phyloP scores from a whole-genome alignment of 2,797 vertebrate species.

The Potorous gilbertii region DNA sequence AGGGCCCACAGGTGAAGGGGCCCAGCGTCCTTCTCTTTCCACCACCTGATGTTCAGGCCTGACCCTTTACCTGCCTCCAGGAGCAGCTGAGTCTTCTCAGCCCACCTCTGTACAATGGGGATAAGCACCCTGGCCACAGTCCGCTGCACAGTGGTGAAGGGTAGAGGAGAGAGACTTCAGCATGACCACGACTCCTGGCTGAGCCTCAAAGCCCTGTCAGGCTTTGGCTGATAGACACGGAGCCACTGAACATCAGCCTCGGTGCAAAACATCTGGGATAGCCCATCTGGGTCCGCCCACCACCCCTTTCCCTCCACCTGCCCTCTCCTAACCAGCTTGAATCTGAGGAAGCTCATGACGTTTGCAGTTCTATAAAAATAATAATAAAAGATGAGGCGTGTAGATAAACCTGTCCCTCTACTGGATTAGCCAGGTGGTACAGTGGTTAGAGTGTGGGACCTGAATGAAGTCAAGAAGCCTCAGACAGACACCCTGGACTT shows the following conservation, averaged over 20 bases:
- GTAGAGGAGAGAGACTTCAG: no score
- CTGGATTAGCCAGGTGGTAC: not conserved
- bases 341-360: no score
- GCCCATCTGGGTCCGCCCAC: no score
- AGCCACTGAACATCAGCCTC: not conserved
- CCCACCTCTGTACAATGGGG: not conserved
- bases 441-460: not conserved
- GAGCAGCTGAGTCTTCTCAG: no score
- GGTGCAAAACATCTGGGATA: not conserved
- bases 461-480: not conserved
- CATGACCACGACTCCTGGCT: not conserved
- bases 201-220: not conserved
- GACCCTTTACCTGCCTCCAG: no score
- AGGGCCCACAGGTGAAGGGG: no score
- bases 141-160: not conserved
- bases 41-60: no score
- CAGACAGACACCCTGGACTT: not conserved
- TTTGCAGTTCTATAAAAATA: not conserved
- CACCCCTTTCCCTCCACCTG: not conserved
- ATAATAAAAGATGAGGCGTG: not conserved
- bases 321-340: not conserved
- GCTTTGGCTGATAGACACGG: not conserved
- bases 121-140: not conserved
- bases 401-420: not conserved
- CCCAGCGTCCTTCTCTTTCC: no score